phyloP scores from a whole-genome alignment of 2,797 vertebrate genomes.

The Enteromius trimaculatus region DNA sequence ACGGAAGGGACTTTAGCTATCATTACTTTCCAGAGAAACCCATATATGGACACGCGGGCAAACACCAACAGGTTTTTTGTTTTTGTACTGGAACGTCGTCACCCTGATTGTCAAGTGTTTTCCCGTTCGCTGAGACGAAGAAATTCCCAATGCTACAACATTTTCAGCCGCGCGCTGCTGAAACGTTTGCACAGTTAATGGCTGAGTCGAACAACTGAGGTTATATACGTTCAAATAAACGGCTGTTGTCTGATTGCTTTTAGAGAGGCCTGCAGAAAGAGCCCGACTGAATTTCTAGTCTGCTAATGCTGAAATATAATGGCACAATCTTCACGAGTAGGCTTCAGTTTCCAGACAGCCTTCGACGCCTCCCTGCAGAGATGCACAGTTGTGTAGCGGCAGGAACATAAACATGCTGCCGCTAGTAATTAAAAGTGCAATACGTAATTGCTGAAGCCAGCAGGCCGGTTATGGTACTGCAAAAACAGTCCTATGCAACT shows the following conservation, averaged over 20 bases:
- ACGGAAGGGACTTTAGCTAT: background rate
- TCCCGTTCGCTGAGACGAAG: constrained; percentile 37
- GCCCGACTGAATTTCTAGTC: constrained; percentile 35
- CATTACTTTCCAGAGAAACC: constrained; percentile 31
- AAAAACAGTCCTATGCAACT: constrained; percentile 5
- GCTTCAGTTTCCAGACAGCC: constrained; percentile 14
- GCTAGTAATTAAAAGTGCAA: constrained; percentile 41
- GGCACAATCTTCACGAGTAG: constrained; percentile 48
- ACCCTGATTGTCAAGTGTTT: constrained; percentile 51
- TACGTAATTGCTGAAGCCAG: constrained; percentile 39
- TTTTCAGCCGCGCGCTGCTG: constrained; percentile 41
- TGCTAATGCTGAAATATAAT: constrained; percentile 53
- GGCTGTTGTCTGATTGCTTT: constrained; percentile 61
- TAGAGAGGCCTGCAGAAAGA: constrained; percentile 49
- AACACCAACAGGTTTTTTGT: constrained; percentile 27
- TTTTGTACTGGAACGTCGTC: constrained; percentile 7
- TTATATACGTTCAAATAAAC: constrained; percentile 55
- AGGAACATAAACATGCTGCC: constrained; percentile 24
- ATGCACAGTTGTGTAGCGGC: constrained; percentile 40
- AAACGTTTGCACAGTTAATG: constrained; percentile 40
- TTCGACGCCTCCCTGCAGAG: constrained; percentile 22
- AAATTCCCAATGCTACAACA: constrained; percentile 47
- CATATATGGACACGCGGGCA: background rate
- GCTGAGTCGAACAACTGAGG: constrained; percentile 49
- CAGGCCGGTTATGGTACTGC: constrained; percentile 28